Evolutionary conservation across 2,888 invertebrate species (phyloP), one percentile per base, ranked within the genome.

Genomic region (Thera britannica): DNA sequence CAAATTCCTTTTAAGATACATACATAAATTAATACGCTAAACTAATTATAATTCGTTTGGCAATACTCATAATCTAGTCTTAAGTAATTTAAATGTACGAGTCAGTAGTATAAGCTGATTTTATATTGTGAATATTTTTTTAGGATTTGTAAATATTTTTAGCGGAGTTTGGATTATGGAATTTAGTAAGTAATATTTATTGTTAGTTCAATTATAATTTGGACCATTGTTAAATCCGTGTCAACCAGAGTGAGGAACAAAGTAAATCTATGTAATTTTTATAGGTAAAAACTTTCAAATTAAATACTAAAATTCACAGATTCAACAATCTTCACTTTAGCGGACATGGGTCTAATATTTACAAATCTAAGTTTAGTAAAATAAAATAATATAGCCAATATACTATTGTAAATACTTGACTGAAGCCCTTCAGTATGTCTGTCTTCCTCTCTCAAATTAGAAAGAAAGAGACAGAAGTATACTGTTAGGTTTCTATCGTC

Each of bases 21-120:
- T 61, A 55, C 4, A 54, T 61, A 54, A 3, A 62, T 46, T 62
- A 34, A 63, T 59, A 67, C 38, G 55, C 41, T 65, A 68, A 54
- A 36, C 68, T 71, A 58, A 48, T 58, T 67, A 60, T 76, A 73
- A 75, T 63, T 71, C 63, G 65, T 68, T 68, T 71, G 66, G 68
- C 71, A 71, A 68, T 71, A 68, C 68, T 68, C 68, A 68, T 58
- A 59, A 69, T 66, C 66, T 70, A 70, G 58, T 64, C 63, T 58
- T 65, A 62, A 63, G 61, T 62, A 48, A 62, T 35, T 38, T 59
- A 60, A 59, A 63, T 63, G 48, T 62, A 56, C 11, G 48, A 59
- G 41, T 65, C 49, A 36, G 56, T 66, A 60, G 56, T 64, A 8
- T 56, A 64, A 52, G 67, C 58, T 62, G 51, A 49, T 54, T 58